Conservation (phyloP, 2,888 invertebrate species). For the Pedicia rivosa region DNA sequence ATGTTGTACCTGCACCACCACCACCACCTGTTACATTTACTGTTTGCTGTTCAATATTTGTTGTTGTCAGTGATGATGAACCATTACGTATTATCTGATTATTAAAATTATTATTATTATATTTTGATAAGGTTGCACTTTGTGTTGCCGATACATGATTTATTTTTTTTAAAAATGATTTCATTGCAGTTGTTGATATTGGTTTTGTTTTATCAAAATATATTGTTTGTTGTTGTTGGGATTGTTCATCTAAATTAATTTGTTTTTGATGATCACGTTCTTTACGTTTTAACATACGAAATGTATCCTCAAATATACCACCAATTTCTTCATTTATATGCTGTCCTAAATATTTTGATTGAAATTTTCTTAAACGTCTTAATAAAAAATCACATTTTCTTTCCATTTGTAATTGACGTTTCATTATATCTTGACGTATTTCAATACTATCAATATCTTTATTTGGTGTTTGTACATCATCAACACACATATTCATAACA, state of each 20-base stretch:
- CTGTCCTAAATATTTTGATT: slow-evolving; percentile 56
- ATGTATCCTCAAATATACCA: slow-evolving; percentile 59
- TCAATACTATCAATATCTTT: slow-evolving; percentile 16
- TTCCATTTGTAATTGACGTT: slow-evolving; percentile 36
- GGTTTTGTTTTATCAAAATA: slow-evolving; percentile 25
- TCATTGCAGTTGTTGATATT: slow-evolving; percentile 35
- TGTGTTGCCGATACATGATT: slow-evolving; percentile 23
- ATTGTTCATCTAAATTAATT: slow-evolving; percentile 4
- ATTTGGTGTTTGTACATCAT: slow-evolving; percentile 11
- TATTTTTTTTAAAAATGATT: slow-evolving; percentile 32
- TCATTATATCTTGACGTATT: slow-evolving; percentile 20
- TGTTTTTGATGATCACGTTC: slow-evolving; percentile 16
- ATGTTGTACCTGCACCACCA: too few species aligned
- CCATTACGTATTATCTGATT: slow-evolving; percentile 8
- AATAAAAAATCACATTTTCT: slow-evolving; percentile 54
- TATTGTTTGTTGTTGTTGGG: too few species aligned
- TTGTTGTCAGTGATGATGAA: slow-evolving; percentile 14
- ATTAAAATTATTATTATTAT: slow-evolving; percentile 16
- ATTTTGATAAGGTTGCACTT: slow-evolving; percentile 11
- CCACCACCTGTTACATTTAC: slow-evolving; percentile 18
- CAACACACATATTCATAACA: slow-evolving; percentile 13
- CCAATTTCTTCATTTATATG: slow-evolving; percentile 65
- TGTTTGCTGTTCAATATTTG: too few species aligned
- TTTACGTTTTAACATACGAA: slow-evolving; percentile 28
- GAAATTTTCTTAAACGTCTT: slow-evolving; percentile 57